These are phyloP conservation scores for Silurus aristotelis DNA, from an alignment of 2,797 vertebrate species.

Conservation along the genomic window DNA sequence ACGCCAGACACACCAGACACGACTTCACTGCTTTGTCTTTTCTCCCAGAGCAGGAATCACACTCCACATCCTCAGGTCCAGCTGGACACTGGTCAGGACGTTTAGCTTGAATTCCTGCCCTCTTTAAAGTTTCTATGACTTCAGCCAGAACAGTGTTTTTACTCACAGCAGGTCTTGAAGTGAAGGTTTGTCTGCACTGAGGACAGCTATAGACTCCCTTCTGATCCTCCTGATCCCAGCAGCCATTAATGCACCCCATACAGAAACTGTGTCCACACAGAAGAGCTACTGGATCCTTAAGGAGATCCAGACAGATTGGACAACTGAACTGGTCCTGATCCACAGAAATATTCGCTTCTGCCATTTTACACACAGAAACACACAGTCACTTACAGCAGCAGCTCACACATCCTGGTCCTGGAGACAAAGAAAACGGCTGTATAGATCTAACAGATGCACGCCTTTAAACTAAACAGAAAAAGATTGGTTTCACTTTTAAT, in stretches of 20 bases:
- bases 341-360: too few species aligned
- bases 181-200: conserved; percentile 1
- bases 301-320: neutral
- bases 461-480: too few species aligned
- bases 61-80: conserved; percentile 5
- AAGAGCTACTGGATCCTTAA: neutral
- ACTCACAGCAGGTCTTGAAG: conserved; percentile 19
- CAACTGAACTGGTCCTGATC: too few species aligned
- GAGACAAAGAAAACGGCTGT: too few species aligned
- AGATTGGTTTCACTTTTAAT: too few species aligned
- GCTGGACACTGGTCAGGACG: neutral
- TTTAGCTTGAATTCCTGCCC: neutral
- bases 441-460: too few species aligned
- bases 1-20: neutral
- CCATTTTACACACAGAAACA: too few species aligned
- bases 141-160: conserved; percentile 43
- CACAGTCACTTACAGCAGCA: too few species aligned
- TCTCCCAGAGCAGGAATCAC: too few species aligned
- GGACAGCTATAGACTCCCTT: conserved; percentile 8
- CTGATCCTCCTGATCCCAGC: conserved; percentile 10
- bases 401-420: too few species aligned
- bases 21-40: too few species aligned
- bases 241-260: neutral
- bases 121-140: neutral
- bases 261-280: neutral